Evolutionary conservation across 1,140 invertebrate genomes (phyloP).

Genomic region (Sesamia nonagrioides): DNA sequence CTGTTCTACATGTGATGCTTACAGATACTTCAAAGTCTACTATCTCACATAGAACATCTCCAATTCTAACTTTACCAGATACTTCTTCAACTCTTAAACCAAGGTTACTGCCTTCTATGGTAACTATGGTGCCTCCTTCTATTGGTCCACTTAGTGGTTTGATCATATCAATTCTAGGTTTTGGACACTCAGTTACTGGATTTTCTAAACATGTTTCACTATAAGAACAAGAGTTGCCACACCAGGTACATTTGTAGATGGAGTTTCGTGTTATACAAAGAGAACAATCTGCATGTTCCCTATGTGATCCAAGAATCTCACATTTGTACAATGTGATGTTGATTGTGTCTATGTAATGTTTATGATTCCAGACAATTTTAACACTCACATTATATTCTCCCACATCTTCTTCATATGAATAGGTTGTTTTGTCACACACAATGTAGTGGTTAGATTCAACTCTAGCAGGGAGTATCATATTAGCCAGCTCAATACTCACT

Average conservation of each 20-base stretch:
- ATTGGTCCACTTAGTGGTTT: constrained; percentile 97
- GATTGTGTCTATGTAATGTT: constrained; percentile 96
- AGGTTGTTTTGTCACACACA: constrained; percentile 96
- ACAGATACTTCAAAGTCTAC: constrained; percentile 97
- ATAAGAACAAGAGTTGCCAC: constrained; percentile 95
- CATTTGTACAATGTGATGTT: constrained; percentile 98
- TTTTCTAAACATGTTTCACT: constrained; percentile 93
- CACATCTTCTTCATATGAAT: constrained; percentile 95
- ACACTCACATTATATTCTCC: constrained; percentile 96
- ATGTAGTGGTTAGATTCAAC: constrained; percentile 94
- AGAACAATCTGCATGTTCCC: constrained; percentile 97
- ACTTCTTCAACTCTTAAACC: constrained; percentile 97
- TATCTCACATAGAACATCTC: constrained; percentile 95
- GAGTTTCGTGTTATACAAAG: constrained; percentile 96
- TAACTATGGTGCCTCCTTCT: constrained; percentile 98
- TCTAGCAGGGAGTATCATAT: constrained; percentile 95
- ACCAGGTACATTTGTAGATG: constrained; percentile 97
- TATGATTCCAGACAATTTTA: constrained; percentile 96
- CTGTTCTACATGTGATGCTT: constrained; percentile 95
- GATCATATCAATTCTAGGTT: constrained; percentile 97
- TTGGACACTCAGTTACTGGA: constrained; percentile 94
- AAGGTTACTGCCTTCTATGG: constrained; percentile 98
- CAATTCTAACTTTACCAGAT: constrained; percentile 96
- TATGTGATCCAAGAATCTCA: constrained; percentile 96
- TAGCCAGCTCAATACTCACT: constrained; percentile 96